Evolutionary conservation across 2,797 vertebrate genomes (phyloP), one percentile per base, ranked within the genome.

Genomic region (Spatula versicolor): DNA sequence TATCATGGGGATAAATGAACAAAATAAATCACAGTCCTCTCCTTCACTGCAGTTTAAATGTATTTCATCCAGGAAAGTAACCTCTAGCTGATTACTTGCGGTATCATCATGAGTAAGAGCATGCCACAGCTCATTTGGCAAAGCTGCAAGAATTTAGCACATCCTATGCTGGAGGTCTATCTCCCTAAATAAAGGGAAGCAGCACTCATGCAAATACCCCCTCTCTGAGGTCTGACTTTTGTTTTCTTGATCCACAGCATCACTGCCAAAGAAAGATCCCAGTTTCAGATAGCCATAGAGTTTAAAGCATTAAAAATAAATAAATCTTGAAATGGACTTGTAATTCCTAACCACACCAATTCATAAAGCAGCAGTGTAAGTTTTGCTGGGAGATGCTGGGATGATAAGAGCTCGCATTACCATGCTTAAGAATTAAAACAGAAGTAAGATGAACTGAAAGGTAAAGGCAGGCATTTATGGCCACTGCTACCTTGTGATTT

Each of bases 61-160:
- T 23, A 35, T 71, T 92, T 93, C 30, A 78, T 25, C 54, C 59
- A 86, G 39, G 18, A 86, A 88, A 83, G 39, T 52, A 94, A 83
- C 69, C 46, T 78, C 79, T 48, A 69, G 46, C 50, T 82, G 62
- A 78, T 81, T 58, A 73, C 37, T 74, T 89, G 68, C 71, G 85
- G 86, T 79, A 89, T 58, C 55, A 92, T 28, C n/a, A 58, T 3
- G 33, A 73, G 11, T 26, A 71, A 82, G 33, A 64, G 48, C 3
- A 1, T 58, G 56, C 91, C 88, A 91, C 64, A 87, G 84, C 62
- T 83, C 87, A 91, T 91, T 81, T 93, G 73, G 62, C 82, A 92
- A 56, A 89, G 50, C 62, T 89, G 62, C 66, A 89, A 92, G 78
- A 87, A 83, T 7, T 48, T 83, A 81, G 39, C 28, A 81, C 43